These are phyloP conservation scores for Notothenia rossii DNA, from an alignment of 2,113 vertebrate species.

Conservation along the genomic window DNA sequence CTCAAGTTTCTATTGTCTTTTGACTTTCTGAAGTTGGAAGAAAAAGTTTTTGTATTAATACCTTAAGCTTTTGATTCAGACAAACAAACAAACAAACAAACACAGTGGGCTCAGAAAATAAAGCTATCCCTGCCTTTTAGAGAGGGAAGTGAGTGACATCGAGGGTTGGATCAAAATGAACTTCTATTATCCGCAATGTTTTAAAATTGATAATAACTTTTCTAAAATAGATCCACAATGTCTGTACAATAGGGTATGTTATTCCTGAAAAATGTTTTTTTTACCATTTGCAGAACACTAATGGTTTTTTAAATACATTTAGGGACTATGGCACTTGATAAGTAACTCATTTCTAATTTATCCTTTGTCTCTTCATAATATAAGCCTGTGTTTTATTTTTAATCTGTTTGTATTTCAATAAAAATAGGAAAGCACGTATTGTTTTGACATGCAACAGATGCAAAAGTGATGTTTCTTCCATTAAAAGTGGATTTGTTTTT, in stretches of 20 bases:
- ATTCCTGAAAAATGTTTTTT: no score
- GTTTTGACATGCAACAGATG: neutral
- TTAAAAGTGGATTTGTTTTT: neutral
- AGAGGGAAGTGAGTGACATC: neutral
- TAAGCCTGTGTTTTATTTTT: neutral
- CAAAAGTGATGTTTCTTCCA: neutral
- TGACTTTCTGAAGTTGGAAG: neutral
- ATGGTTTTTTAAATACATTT: neutral
- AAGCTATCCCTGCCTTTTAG: neutral
- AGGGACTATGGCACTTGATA: neutral
- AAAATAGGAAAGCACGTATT: neutral
- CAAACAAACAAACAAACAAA: neutral
- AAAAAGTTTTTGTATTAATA: neutral
- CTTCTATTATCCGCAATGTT: neutral
- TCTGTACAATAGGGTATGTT: no score
- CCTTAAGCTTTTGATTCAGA: fast-evolving
- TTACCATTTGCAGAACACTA: neutral
- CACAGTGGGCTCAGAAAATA: neutral
- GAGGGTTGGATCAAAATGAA: neutral
- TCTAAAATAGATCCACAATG: no score
- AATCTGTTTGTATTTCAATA: neutral
- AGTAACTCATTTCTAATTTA: neutral
- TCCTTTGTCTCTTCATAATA: neutral
- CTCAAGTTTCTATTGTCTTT: neutral
- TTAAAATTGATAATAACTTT: neutral